These are phyloP conservation scores for Cryptocheilus praepositus DNA, from an alignment of 2,888 invertebrate species.

Conservation along the genomic window DNA sequence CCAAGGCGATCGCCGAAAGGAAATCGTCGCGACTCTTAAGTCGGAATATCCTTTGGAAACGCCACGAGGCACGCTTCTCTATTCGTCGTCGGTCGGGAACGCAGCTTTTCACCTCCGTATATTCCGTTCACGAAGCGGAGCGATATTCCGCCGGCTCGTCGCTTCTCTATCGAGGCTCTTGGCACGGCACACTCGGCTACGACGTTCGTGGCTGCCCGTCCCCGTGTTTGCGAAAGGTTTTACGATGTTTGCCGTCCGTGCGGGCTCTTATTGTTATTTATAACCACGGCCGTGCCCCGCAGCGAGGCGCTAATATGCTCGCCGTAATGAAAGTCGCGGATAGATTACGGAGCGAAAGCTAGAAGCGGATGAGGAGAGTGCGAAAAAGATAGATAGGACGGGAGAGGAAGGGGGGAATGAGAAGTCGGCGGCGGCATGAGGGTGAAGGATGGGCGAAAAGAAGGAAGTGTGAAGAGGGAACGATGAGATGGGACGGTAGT, in stretches of 20 bases:
- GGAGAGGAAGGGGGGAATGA: neutral
- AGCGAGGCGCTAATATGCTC: slow-evolving; percentile 52
- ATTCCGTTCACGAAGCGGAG: slow-evolving; percentile 50
- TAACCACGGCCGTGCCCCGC: slow-evolving; percentile 47
- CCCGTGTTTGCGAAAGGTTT: slow-evolving; percentile 52
- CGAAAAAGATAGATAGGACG: neutral
- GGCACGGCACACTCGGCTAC: slow-evolving; percentile 13
- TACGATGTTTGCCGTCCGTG: slow-evolving; percentile 56
- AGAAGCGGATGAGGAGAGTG: neutral
- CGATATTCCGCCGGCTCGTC: slow-evolving; percentile 38
- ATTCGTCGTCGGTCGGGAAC: slow-evolving; percentile 10
- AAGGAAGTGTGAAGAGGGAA: too few species aligned
- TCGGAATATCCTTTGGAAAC: slow-evolving; percentile 60
- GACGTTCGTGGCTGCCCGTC: slow-evolving; percentile 14
- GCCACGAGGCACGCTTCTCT: slow-evolving; percentile 59
- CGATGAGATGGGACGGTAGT: too few species aligned
- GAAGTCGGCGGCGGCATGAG: too few species aligned
- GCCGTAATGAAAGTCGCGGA: slow-evolving; percentile 54
- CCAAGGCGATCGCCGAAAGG: slow-evolving; percentile 19
- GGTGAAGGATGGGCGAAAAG: too few species aligned
- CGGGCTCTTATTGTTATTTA: slow-evolving; percentile 60
- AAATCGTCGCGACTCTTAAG: slow-evolving; percentile 44
- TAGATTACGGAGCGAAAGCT: slow-evolving; percentile 10
- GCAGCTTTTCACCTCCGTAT: slow-evolving; percentile 28
- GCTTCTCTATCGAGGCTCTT: slow-evolving; percentile 32